Evolutionary conservation across 1,140 invertebrate species (phyloP), one percentile per base, ranked within the genome.

Genomic region (Nebria ingens): DNA sequence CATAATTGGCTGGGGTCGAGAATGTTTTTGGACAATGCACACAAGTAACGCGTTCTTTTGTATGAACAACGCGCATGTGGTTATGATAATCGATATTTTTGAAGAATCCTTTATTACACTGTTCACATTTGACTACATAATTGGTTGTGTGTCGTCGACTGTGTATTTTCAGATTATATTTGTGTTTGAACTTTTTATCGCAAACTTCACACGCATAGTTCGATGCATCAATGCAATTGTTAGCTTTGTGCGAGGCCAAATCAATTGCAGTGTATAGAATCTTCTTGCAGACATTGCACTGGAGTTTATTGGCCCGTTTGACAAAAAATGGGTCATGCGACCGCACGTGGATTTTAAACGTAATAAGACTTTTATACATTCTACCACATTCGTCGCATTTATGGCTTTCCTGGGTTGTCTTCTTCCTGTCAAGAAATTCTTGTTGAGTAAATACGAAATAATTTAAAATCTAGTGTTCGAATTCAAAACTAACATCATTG

Each of bases 301-400:
- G n/a, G n/a, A n/a, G n/a, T n/a, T n/a, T n/a, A n/a, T n/a, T n/a
- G n/a, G n/a, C n/a, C n/a, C n/a, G 49, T 57, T 21, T 21, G 42
- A n/a, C n/a, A n/a, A n/a, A n/a, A n/a, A n/a, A n/a, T n/a, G n/a
- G n/a, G n/a, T n/a, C n/a, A n/a, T n/a, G n/a, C n/a, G n/a, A n/a
- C n/a, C n/a, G n/a, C n/a, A n/a, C n/a, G n/a, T n/a, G n/a, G n/a
- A n/a, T n/a, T n/a, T n/a, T n/a, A n/a, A n/a, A n/a, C n/a, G n/a
- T n/a, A n/a, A n/a, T n/a, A n/a, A n/a, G n/a, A n/a, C n/a, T n/a
- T n/a, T n/a, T n/a, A n/a, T n/a, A n/a, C n/a, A n/a, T n/a, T n/a
- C n/a, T n/a, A n/a, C n/a, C n/a, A 56, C 79, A 81, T 6, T 73
- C 64, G 1, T 73, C 65, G 59, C 79, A 81, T 1, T 75, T 58